Evolutionary conservation across 2,113 vertebrate species (phyloP), one percentile per base, ranked within the genome.

Genomic region (Desmodus rotundus): DNA sequence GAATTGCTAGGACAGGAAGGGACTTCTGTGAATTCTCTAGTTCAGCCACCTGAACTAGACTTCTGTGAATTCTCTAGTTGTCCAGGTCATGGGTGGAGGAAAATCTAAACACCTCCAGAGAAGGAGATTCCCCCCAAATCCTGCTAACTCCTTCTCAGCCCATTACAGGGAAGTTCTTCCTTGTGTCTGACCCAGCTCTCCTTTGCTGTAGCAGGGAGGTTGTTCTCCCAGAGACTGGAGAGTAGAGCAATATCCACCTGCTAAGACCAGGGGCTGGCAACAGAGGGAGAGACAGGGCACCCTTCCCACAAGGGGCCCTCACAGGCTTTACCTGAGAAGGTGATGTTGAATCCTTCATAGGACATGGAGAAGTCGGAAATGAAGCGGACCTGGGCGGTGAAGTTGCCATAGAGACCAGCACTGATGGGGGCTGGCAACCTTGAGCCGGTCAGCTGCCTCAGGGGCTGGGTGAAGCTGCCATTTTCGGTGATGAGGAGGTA

Each of bases 261-360:
- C 63, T 68, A 31, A 89, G 74, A 19, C 26, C 54, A 72, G 80
- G 67, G 31, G 43, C 36, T 22, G 38, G n/a, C 38, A 73, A 58
- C 22, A 4, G n/a, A 80, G 28, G 12, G 31, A 31, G 14, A 61
- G 38, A n/a, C 2, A 5, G 31, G 56, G 13, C 4, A 22, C 31
- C 43, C 47, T n/a, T 45, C 8, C 68, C 38, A 31, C 16, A n/a
- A 31, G 65, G 88, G 73, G 43, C 38, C 2, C 8, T 19, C 26
- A n/a, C 0, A 2, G 0, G 1, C 36, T 94, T 97, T 98, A 99
- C 99, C 99, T 56, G 99, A 99, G 98, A 99, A 99, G 56, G 99
- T 99, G 98, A 99, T 99, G 98, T 99, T 99, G 98, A 99, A 99
- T 81, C 99, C 99, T 96, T 99, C 99, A 0, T 99, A 99, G 31